These are phyloP conservation scores for Gnatocerus cornutus DNA, from an alignment of 2,888 invertebrate genomes.

Conservation along the genomic window DNA sequence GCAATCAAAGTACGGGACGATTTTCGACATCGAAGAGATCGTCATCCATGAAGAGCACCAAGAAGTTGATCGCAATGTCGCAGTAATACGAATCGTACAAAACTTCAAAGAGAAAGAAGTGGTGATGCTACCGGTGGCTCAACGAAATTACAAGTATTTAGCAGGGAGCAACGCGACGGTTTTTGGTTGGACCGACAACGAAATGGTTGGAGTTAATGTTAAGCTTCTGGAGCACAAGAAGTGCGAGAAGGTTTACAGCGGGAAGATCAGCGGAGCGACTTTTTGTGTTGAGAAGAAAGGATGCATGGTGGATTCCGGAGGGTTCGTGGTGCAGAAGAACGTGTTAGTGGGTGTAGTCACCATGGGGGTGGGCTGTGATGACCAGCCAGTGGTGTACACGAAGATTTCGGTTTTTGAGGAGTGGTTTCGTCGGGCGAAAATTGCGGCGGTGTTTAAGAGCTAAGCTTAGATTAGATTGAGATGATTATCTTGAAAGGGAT, in stretches of 20 bases:
- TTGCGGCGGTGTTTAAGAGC: slow-evolving; percentile 15
- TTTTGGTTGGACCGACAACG: slow-evolving; percentile 52
- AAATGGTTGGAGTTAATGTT: slow-evolving; percentile 43
- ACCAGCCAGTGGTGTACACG: slow-evolving; percentile 56
- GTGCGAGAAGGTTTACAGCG: slow-evolving; percentile 50
- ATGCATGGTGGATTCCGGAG: slow-evolving; percentile 57
- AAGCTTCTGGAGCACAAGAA: slow-evolving; percentile 52
- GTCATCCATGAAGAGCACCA: slow-evolving; percentile 54
- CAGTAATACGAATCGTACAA: slow-evolving; percentile 53
- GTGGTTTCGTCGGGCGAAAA: slow-evolving; percentile 51
- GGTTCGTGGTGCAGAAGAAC: slow-evolving; percentile 55
- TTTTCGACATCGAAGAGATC: slow-evolving; percentile 55
- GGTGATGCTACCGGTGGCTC: slow-evolving; percentile 50
- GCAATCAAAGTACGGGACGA: slow-evolving; percentile 53
- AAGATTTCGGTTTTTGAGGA: slow-evolving; percentile 55
- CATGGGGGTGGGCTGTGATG: slow-evolving; percentile 55
- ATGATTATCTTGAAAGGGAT: background rate
- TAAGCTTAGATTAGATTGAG: slow-evolving; percentile 6
- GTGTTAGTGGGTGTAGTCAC: slow-evolving; percentile 56
- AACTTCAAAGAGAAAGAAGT: slow-evolving; percentile 54
- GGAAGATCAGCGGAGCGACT: slow-evolving; percentile 47
- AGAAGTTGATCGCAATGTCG: slow-evolving; percentile 51
- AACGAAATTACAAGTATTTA: slow-evolving; percentile 52
- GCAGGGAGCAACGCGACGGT: slow-evolving; percentile 55
- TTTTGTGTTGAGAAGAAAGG: slow-evolving; percentile 45